Evolutionary conservation across 2,888 invertebrate genomes (phyloP), one percentile per base, ranked within the genome.

Genomic region (Heteromurus nitidus): DNA sequence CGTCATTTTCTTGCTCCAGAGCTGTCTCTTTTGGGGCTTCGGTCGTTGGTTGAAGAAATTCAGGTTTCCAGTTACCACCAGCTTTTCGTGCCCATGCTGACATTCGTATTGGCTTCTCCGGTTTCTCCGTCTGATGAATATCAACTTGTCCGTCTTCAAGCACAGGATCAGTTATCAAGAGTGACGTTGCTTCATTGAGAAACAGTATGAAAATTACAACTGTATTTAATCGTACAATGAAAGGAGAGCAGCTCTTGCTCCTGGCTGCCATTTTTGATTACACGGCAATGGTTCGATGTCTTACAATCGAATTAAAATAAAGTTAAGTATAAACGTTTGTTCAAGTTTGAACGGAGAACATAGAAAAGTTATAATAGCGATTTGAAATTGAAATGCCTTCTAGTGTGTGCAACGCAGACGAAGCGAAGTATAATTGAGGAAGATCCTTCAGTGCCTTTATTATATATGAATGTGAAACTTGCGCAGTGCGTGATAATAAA

Each of bases 11-110:
- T 44, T 69, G 24, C 0, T 47, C n/a, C n/a, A n/a, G 18, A 47
- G 13, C 47, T 11, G n/a, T n/a, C 3, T 47, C 47, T 16, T 47
- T 9, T 47, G 9, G 7, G n/a, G 3, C 47, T 22, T 55, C 3
- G 28, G 26, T 36, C 22, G n/a, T n/a, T n/a, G n/a, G n/a, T n/a
- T 26, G 47, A 30, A 65, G 36, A 22, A 82, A 30, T 47, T 76
- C 75, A 16, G 64, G 67, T 47, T 64, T 80, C 67, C 80, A 69
- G 36, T 55, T 55, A 7, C 79, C 82, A 1, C 84, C 84, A 11
- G 84, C 84, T 28, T 84, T 84, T 7, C 79, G 65, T 22, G 84
- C 84, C 80, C 70, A 67, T 16, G 73, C 72, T 2, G 84, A 76
- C 72, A 80, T 72, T 0, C 50, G 24, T 16, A 70, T n/a, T 7